Percentiles rank a stretch among this genome's conserved stretches.
Evolutionary conservation across 2,888 invertebrate genomes (phyloP).

Genomic region (Eremobia ochroleuca): DNA sequence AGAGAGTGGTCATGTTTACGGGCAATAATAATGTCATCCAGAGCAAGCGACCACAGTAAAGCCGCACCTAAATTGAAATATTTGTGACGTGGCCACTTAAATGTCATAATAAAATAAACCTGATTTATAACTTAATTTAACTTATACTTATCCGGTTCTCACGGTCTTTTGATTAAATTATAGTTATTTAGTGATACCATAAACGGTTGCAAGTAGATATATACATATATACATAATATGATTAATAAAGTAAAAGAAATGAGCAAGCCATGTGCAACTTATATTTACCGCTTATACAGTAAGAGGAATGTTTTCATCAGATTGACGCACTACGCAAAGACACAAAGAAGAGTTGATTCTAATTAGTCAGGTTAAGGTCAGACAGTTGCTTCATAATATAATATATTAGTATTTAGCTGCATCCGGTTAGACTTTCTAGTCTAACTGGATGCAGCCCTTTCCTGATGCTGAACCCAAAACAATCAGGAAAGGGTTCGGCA

Average conservation of each 20-base stretch:
- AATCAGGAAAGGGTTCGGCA: neutral
- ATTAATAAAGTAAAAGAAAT: neutral
- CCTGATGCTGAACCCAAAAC: neutral
- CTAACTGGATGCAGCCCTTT: too few relatives aligned
- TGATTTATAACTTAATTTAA: constrained; percentile 54
- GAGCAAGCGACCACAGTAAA: neutral
- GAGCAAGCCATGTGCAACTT: neutral
- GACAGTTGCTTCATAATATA: neutral
- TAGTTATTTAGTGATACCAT: constrained; percentile 26
- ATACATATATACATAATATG: too few relatives aligned
- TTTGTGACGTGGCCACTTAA: constrained; percentile 33
- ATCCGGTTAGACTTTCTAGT: too few relatives aligned
- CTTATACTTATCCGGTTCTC: neutral
- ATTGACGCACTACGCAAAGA: neutral
- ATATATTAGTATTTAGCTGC: neutral
- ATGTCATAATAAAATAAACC: constrained; percentile 44
- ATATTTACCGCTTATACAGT: neutral
- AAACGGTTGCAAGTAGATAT: neutral
- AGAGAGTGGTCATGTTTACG: neutral
- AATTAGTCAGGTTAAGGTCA: neutral
- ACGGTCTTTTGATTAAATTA: constrained; percentile 36
- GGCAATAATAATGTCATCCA: neutral
- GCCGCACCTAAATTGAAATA: constrained; percentile 30
- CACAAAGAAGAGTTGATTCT: neutral
- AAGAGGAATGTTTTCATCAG: neutral